Evolutionary conservation across 2,888 invertebrate genomes (phyloP).

Genomic region (Chymomyza amoena): DNA sequence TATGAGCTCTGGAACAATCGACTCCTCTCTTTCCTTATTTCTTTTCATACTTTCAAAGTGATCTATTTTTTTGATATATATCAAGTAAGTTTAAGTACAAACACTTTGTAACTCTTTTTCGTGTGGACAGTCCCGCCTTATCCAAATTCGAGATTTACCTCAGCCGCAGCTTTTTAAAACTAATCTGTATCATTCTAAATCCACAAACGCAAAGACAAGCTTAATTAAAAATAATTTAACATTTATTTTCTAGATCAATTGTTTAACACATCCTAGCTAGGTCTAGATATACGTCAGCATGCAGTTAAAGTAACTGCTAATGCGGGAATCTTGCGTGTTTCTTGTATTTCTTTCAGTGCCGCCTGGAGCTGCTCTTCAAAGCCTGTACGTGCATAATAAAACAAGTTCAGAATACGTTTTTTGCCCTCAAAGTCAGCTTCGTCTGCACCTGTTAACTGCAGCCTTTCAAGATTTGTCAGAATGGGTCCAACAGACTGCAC

Average conservation of each 20-base stretch:
- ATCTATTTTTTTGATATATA: too few relatives aligned
- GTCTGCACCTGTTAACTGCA: conserved; percentile 76
- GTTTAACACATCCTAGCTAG: neutral
- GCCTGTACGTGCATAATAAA: conserved; percentile 79
- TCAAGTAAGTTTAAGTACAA: too few relatives aligned
- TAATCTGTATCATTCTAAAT: too few relatives aligned
- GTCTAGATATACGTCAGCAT: conserved; percentile 44
- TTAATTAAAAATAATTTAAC: neutral
- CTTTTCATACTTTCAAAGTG: too few relatives aligned
- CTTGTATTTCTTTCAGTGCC: conserved; percentile 10
- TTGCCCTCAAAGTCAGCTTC: conserved; percentile 78
- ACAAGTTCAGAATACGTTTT: conserved; percentile 80
- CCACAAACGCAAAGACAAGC: too few relatives aligned
- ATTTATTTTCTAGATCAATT: neutral
- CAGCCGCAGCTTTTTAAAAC: too few relatives aligned
- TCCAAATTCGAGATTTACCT: too few relatives aligned
- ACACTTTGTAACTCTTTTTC: too few relatives aligned
- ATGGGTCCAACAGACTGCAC: conserved; percentile 79
- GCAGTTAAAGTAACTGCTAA: conserved; percentile 65
- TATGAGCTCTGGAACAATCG: too few relatives aligned
- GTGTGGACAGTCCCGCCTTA: too few relatives aligned
- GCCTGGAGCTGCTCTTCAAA: neutral
- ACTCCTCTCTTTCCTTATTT: too few relatives aligned
- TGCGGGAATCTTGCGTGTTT: conserved; percentile 51
- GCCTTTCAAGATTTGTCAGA: conserved; percentile 74